Conservation (phyloP, 2,113 vertebrate species). For the Leucopternis melanops region DNA sequence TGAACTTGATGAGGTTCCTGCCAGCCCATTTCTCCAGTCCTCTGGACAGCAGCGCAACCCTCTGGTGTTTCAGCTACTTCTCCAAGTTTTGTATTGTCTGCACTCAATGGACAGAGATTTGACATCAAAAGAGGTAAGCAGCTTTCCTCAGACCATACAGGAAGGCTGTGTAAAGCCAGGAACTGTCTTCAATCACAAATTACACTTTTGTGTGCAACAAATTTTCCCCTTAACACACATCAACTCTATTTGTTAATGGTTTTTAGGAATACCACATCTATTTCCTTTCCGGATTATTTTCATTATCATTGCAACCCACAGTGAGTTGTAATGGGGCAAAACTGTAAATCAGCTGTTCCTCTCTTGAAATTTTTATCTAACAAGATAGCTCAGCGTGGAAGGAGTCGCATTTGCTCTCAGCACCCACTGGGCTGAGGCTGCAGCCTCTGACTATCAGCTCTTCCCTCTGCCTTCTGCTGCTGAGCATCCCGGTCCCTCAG, state of each 20-base stretch:
- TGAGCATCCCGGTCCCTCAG: not conserved
- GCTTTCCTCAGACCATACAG: not conserved
- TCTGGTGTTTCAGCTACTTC: not conserved
- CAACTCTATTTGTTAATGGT: not conserved
- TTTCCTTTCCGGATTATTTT: not conserved
- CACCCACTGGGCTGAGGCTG: not conserved
- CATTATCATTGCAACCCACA: not conserved
- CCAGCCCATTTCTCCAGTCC: not conserved
- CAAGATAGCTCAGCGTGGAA: not conserved
- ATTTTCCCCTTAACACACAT: not conserved
- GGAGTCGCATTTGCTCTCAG: not conserved
- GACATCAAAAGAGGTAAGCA: not conserved
- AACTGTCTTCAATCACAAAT: not conserved
- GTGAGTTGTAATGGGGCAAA: not conserved
- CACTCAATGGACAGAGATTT: not conserved
- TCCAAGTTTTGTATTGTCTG: not conserved
- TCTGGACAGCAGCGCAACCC: not conserved
- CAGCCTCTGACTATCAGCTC: not conserved
- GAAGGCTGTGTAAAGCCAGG: not conserved
- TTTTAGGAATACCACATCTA: not conserved
- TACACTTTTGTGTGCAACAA: not conserved
- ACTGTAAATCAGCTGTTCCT: not conserved
- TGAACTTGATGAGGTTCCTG: not conserved
- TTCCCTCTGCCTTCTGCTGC: not conserved
- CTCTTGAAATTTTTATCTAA: not conserved